Conservation (phyloP, 1,140 invertebrate species). For the Bombus soroeensis region DNA sequence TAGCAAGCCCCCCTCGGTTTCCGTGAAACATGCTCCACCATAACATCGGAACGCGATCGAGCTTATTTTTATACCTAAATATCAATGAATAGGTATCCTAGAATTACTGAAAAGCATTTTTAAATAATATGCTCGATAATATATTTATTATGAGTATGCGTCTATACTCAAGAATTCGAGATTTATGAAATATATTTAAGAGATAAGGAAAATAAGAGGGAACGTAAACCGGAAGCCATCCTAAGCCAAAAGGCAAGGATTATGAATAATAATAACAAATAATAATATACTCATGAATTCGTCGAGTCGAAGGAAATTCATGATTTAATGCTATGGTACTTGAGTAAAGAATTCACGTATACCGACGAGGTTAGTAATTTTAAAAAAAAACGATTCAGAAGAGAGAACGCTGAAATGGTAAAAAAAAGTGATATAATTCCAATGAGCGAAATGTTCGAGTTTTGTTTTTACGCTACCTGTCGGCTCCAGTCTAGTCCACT, state of each 20-base stretch:
- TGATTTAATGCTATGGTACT: not conserved
- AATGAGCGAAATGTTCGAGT: not conserved
- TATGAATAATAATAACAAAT: too few relatives aligned
- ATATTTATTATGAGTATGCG: not conserved
- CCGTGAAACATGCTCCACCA: not conserved
- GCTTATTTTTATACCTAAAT: constrained; percentile 10
- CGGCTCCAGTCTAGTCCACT: constrained; percentile 22
- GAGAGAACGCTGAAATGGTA: constrained; percentile 12
- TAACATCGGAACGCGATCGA: not conserved
- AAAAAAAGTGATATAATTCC: not conserved
- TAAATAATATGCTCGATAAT: not conserved
- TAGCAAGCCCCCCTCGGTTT: constrained; percentile 2
- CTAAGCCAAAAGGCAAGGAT: too few relatives aligned
- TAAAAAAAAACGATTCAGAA: not conserved
- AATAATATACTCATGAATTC: not conserved
- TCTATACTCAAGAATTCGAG: not conserved
- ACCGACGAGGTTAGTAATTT: not conserved
- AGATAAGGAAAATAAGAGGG: too few relatives aligned
- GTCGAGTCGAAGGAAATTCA: not conserved
- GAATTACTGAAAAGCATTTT: not conserved
- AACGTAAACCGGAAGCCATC: too few relatives aligned
- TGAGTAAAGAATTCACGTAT: not conserved
- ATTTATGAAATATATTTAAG: too few relatives aligned
- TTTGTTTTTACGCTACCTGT: constrained; percentile 37
- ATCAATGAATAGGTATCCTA: not conserved